These are phyloP conservation scores for Oscheius onirici DNA, from an alignment of 2,888 invertebrate genomes.

Conservation along the genomic window DNA sequence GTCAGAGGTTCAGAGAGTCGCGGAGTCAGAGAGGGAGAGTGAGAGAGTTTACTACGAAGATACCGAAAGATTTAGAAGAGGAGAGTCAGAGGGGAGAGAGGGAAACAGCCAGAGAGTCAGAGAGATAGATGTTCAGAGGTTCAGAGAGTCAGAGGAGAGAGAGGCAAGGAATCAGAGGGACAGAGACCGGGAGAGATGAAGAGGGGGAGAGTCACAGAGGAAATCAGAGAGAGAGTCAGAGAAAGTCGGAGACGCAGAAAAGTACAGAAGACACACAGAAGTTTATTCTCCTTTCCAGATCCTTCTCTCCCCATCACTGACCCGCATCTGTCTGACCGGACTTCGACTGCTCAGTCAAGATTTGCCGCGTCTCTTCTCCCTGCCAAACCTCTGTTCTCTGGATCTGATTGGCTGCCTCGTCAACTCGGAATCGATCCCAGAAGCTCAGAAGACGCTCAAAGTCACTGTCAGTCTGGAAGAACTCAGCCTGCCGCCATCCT, in stretches of 20 bases:
- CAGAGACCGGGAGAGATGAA: too few species aligned
- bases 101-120: too few species aligned
- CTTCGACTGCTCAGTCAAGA: conserved; percentile 36
- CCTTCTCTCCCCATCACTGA: conserved; percentile 31
- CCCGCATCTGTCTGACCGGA: conserved; percentile 40
- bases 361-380: conserved; percentile 15
- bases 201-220: background rate
- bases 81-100: too few species aligned
- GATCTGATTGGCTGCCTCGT: conserved; percentile 43
- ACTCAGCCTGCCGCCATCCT: background rate
- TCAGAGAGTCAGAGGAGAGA: too few species aligned
- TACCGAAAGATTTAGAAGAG: too few species aligned
- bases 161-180: too few species aligned
- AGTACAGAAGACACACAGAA: background rate
- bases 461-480: background rate
- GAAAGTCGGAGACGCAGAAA: background rate
- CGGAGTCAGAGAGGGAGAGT: too few species aligned
- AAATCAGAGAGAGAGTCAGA: background rate
- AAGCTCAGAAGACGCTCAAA: background rate
- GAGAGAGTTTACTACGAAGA: too few species aligned
- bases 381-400: conserved; percentile 34
- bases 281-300: conserved; percentile 1
- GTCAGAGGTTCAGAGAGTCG: too few species aligned
- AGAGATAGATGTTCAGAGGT: too few species aligned
- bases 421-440: conserved; percentile 12